These are phyloP conservation scores for Xenus cinereus DNA, from an alignment of 2,113 vertebrate species.

Conservation along the genomic window DNA sequence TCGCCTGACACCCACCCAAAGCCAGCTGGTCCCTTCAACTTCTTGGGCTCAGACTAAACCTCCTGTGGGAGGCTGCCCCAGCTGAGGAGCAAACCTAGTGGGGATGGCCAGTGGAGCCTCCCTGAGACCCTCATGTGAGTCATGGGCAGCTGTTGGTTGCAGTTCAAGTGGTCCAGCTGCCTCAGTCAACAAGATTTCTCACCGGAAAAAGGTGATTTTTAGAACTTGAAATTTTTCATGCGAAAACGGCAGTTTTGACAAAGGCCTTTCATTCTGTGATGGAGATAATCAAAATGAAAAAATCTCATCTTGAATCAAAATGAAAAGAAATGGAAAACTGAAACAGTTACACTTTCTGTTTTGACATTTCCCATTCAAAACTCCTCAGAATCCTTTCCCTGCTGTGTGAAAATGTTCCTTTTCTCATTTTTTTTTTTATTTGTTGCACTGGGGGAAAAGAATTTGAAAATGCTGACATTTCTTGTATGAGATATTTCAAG, in stretches of 20 bases:
- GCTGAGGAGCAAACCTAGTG: neutral
- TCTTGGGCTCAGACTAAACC: neutral
- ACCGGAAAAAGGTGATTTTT: conserved; percentile 40
- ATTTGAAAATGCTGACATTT: conserved; percentile 57
- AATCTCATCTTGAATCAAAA: conserved; percentile 43
- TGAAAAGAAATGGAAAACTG: conserved; percentile 46
- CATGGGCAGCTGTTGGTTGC: neutral
- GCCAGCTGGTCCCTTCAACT: neutral
- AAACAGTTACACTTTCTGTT: conserved; percentile 62
- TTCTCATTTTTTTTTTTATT: conserved; percentile 21
- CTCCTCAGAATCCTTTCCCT: conserved; percentile 48
- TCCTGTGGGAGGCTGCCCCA: neutral
- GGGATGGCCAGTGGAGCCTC: accelerated
- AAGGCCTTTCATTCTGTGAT: conserved; percentile 51
- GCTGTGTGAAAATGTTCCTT: conserved; percentile 60
- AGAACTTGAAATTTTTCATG: conserved; percentile 49
- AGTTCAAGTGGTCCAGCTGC: neutral
- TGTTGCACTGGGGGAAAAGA: neutral
- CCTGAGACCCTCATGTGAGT: accelerated
- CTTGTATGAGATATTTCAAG: conserved; percentile 46
- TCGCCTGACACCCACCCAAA: neutral
- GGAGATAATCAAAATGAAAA: conserved; percentile 61
- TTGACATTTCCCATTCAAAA: conserved; percentile 66
- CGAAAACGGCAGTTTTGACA: conserved; percentile 61
- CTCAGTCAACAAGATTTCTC: neutral